A percentile compares a stretch with the other conserved stretches of the same genome.
phyloP scores from a whole-genome alignment of 2,113 vertebrate species.

The Petaurus breviceps region DNA sequence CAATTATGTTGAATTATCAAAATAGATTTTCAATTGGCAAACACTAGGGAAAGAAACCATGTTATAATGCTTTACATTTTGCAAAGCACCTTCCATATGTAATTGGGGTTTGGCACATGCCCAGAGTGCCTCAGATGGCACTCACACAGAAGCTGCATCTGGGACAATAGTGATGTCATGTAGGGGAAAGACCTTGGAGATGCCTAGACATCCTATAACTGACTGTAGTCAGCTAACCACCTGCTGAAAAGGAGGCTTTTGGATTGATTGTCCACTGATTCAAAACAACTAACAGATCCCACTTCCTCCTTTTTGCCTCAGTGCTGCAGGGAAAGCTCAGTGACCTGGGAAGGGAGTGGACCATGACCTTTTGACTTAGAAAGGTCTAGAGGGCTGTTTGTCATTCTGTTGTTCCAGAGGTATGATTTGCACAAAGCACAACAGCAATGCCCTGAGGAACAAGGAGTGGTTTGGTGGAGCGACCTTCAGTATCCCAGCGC shows the following conservation, averaged over 20 bases:
- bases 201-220: background rate
- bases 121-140: background rate
- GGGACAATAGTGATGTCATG: background rate
- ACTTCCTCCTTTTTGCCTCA: background rate
- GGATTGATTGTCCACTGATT: background rate
- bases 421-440: background rate
- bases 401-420: background rate
- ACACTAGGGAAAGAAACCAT: background rate
- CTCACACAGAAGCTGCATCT: background rate
- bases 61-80: background rate
- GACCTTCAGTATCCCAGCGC: background rate
- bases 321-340: background rate
- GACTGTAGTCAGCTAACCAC: background rate
- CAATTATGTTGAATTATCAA: background rate
- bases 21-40: background rate
- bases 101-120: background rate
- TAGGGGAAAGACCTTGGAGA: background rate
- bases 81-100: background rate
- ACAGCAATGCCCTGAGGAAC: background rate
- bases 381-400: background rate
- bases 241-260: background rate
- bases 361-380: background rate
- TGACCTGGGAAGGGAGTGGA: background rate
- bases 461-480: background rate
- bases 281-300: background rate